Percentiles rank a stretch among this genome's conserved stretches.
phyloP scores from a whole-genome alignment of 2,113 vertebrate genomes.

The Sturnira hondurensis region DNA sequence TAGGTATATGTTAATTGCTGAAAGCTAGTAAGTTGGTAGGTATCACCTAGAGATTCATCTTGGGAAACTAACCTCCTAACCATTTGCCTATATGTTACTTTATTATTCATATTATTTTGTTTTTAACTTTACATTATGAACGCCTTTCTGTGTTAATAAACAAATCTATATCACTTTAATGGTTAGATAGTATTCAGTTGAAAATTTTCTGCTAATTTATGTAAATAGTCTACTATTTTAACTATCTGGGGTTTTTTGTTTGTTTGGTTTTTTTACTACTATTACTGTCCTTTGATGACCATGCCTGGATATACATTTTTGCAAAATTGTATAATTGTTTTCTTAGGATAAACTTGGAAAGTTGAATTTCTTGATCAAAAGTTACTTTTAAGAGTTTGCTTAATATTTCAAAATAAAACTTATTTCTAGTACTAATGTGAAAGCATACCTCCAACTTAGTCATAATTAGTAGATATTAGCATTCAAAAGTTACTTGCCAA shows the following conservation, averaged over 20 bases:
- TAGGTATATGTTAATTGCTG: neutral
- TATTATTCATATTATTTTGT: neutral
- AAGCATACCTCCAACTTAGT: neutral
- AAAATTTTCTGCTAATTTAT: slow-evolving; percentile 12
- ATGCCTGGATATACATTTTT: neutral
- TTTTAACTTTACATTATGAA: neutral
- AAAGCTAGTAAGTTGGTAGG: neutral
- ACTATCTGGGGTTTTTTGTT: neutral
- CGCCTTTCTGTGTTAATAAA: neutral
- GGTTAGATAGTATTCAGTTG: neutral
- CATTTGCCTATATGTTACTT: neutral
- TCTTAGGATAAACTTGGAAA: neutral
- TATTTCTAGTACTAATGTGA: neutral
- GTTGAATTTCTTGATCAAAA: slow-evolving; percentile 3
- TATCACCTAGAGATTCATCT: neutral
- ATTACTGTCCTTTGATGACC: neutral
- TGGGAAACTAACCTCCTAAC: neutral
- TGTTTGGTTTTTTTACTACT: neutral
- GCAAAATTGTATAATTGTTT: neutral
- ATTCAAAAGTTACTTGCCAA: slow-evolving; percentile 26
- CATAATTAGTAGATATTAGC: neutral
- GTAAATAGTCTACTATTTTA: neutral
- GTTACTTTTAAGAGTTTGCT: neutral
- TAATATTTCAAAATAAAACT: slow-evolving; percentile 18
- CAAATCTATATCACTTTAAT: neutral